Base-by-base conservation (phyloP, 2,113 vertebrate genomes). In the Circaetus gallicus region DNA sequence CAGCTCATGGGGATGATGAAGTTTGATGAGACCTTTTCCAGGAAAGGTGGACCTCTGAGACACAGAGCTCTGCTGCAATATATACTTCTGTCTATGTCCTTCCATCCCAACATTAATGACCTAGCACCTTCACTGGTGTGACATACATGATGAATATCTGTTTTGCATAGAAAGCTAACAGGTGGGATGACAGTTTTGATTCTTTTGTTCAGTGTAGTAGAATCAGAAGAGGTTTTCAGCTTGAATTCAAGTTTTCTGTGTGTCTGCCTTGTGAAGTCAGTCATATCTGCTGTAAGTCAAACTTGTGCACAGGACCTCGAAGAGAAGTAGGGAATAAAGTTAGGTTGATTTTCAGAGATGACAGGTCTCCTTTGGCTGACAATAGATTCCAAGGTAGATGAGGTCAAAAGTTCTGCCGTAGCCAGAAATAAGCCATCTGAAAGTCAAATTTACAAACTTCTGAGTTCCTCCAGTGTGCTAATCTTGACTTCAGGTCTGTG, bases 391-490 rank as follows among this genome's bases (percentile, higher is more conserved):
- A 14, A 28, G 13, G 13, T 11, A 55, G 5, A 11, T 38, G 24
- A 62, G 2, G 12, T 9, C 34, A 50, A 38, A 87, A 74, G 16
- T 42, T 76, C 38, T 67, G 4, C 38, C 7, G 18, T 14, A 71
- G 52, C 1, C 10, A 84, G 59, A 86, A 81, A 28, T 36, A n/a
- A 81, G 1, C 1, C 8, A 70, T 3, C 9, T 82, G 47, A 79
- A 94, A 91, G 21, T 58, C 16, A 78, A 43, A 58, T 73, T 49
- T 77, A 2, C 38, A 42, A 49, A 55, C 1, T 56, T 49, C 19
- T 58, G 8, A 2, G 7, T 50, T 79, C 2, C 3, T 9, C 8
- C 4, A 14, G 4, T 53, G 11, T 15, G 17, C 2, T 45, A 58
- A 19, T 40, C 9, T 7, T 69, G 49, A 32, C 9, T 82, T 78